These are phyloP conservation scores for Euproctis similis DNA, from an alignment of 2,888 invertebrate genomes.

Conservation along the genomic window DNA sequence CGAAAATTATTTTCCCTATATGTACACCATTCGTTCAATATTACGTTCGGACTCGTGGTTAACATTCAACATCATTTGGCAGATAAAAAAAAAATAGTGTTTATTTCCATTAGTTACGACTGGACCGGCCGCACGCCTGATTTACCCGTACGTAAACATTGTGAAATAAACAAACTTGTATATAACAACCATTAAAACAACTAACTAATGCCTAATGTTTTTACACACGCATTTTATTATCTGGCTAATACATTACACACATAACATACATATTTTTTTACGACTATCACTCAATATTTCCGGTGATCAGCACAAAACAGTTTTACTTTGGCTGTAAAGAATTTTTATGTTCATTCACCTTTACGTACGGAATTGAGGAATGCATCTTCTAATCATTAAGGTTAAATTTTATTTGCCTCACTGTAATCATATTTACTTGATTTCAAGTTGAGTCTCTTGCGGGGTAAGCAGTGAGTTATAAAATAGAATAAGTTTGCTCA, in stretches of 20 bases:
- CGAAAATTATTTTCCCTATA: too few relatives aligned
- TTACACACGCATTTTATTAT: constrained; percentile 26
- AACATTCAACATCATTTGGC: constrained; percentile 12
- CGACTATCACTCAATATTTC: constrained; percentile 25
- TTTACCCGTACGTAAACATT: constrained; percentile 26
- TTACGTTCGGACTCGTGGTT: too few relatives aligned
- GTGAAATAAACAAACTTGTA: constrained; percentile 23
- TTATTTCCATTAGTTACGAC: constrained; percentile 26
- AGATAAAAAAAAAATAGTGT: constrained; percentile 23
- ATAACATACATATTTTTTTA: constrained; percentile 27
- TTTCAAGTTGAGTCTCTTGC: too few relatives aligned
- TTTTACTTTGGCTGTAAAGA: constrained; percentile 16
- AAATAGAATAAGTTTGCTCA: too few relatives aligned
- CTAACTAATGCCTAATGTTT: constrained; percentile 20
- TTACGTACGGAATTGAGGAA: too few relatives aligned
- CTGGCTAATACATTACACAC: too few relatives aligned
- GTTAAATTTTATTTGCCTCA: too few relatives aligned
- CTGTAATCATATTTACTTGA: too few relatives aligned
- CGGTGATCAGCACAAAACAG: constrained; percentile 22
- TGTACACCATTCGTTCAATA: too few relatives aligned
- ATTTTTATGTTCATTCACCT: constrained; percentile 4
- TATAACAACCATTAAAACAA: constrained; percentile 14
- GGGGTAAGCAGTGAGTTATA: too few relatives aligned
- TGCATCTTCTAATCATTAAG: too few relatives aligned
- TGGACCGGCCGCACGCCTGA: constrained; percentile 20